A percentile compares a stretch with the other conserved stretches of the same genome.
phyloP scores from a whole-genome alignment of 2,888 invertebrate genomes.

The Leptopilina syphax region DNA sequence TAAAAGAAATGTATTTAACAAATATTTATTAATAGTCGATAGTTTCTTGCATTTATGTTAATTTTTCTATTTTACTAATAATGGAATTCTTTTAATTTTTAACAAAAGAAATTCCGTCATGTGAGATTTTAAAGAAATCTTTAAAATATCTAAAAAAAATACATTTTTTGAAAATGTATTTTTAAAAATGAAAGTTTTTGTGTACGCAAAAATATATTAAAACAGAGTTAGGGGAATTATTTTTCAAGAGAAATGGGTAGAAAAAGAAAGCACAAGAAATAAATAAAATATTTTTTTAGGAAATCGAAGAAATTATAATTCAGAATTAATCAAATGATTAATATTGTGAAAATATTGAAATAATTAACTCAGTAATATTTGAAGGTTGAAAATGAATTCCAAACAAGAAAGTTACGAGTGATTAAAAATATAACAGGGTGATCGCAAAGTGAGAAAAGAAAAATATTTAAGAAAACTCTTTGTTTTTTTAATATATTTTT shows the following conservation, averaged over 20 bases:
- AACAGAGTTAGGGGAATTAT: constrained; percentile 19
- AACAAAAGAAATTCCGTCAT: not conserved
- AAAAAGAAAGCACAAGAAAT: not conserved
- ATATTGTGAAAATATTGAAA: constrained; percentile 52
- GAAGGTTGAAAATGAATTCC: no score
- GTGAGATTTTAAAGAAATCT: not conserved
- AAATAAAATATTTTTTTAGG: constrained; percentile 22
- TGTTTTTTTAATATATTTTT: no score
- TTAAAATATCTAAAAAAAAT: not conserved
- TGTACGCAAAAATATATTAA: not conserved
- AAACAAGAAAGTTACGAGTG: no score
- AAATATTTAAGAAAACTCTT: not conserved
- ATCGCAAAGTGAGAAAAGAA: not conserved
- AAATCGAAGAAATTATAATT: constrained; percentile 1
- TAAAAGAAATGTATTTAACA: no score
- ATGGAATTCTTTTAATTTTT: no score
- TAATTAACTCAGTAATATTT: no score
- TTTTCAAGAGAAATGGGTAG: not conserved
- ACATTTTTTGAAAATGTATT: constrained; percentile 7
- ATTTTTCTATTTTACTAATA: no score
- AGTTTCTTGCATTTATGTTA: no score
- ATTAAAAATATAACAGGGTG: no score
- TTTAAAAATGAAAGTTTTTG: not conserved
- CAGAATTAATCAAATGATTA: constrained; percentile 4
- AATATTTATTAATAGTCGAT: no score